phyloP scores from a whole-genome alignment of 2,113 vertebrate species.

The Ceuthmochares aereus region DNA sequence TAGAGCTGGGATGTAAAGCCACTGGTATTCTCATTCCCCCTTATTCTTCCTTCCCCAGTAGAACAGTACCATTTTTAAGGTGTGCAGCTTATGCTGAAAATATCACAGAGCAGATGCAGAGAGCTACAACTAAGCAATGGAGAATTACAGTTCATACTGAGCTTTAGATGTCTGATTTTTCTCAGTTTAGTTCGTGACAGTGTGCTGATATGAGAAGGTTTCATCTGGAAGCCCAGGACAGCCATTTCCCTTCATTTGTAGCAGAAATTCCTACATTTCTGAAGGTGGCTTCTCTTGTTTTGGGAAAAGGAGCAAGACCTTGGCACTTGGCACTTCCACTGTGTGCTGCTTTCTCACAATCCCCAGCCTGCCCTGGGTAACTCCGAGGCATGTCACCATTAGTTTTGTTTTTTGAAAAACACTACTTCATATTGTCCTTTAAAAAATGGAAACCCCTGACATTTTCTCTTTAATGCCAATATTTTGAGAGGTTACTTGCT shows the following conservation, averaged over 20 bases:
- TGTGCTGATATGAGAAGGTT: background rate
- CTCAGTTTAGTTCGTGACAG: background rate
- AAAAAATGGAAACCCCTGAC: background rate
- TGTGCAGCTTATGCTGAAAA: background rate
- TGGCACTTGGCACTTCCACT: background rate
- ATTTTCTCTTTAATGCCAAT: background rate
- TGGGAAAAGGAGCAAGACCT: background rate
- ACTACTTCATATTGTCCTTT: background rate
- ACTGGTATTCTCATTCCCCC: background rate
- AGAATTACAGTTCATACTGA: background rate
- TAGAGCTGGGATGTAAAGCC: background rate
- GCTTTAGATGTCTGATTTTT: background rate
- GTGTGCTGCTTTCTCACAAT: background rate
- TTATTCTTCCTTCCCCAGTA: background rate
- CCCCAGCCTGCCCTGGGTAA: background rate
- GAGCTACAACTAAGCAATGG: background rate
- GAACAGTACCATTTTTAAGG: background rate
- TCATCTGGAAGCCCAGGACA: background rate
- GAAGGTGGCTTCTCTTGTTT: background rate
- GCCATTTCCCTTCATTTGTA: background rate
- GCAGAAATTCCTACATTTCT: background rate
- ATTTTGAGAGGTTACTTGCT: background rate
- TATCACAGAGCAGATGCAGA: background rate
- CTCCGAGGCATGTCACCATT: background rate
- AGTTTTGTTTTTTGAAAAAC: background rate